Evolutionary conservation across 2,797 vertebrate genomes (phyloP).

Genomic region (Enoplosus armatus): DNA sequence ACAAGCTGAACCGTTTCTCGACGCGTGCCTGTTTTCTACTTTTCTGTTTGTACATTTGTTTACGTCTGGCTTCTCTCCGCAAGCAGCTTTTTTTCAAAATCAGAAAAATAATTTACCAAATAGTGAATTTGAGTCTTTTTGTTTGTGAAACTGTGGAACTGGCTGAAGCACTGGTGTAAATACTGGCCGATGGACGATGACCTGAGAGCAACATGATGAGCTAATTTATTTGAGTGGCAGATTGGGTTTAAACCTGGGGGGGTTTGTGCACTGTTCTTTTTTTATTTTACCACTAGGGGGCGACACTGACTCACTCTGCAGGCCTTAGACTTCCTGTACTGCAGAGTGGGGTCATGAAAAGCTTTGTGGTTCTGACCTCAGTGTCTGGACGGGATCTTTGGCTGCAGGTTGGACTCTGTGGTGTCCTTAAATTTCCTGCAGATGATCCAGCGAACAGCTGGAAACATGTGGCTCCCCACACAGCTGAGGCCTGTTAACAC

Average conservation of each 20-base stretch:
- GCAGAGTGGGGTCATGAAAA: not conserved
- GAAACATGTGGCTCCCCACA: too few relatives aligned
- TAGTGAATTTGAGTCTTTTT: not conserved
- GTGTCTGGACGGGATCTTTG: too few relatives aligned
- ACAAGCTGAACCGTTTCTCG: not conserved
- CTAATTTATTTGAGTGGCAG: constrained; percentile 69
- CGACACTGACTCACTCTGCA: not conserved
- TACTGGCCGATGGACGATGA: constrained; percentile 36
- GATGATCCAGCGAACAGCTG: too few relatives aligned
- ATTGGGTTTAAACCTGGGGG: not conserved
- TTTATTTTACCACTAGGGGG: constrained; percentile 59
- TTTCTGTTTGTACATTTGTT: constrained; percentile 8
- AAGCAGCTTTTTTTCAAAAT: constrained; percentile 22
- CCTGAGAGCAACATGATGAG: constrained; percentile 20
- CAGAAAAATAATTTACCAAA: not conserved
- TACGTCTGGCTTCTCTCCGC: constrained; percentile 21
- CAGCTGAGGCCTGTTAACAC: not conserved
- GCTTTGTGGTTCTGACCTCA: not conserved
- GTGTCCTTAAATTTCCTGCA: too few relatives aligned
- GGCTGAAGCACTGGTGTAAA: constrained; percentile 74
- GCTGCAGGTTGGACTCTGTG: too few relatives aligned
- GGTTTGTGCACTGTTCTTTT: constrained; percentile 27
- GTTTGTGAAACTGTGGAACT: constrained; percentile 24
- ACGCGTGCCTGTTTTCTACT: constrained; percentile 45
- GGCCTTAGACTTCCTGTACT: not conserved